These are phyloP conservation scores for Peromyscus polionotus DNA, from an alignment of 2,113 vertebrate species.

Conservation along the genomic window DNA sequence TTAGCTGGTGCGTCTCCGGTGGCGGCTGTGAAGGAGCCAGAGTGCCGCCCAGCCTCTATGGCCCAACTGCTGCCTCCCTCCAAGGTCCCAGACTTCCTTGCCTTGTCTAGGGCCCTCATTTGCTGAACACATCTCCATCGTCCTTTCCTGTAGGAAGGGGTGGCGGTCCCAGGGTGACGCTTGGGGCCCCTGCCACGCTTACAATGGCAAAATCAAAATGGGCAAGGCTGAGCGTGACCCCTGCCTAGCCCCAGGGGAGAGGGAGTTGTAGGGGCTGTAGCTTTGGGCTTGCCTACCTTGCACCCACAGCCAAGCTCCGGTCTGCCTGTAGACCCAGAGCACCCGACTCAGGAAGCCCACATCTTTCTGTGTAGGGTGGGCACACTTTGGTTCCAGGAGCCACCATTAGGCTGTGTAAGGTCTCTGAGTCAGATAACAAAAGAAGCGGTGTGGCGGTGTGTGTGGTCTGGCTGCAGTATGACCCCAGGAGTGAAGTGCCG, in stretches of 20 bases:
- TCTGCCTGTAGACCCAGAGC: not conserved
- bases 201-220: not conserved
- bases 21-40: not conserved
- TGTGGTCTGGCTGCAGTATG: not conserved
- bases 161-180: not conserved
- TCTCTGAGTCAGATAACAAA: no score
- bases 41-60: no score
- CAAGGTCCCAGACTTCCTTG: not conserved
- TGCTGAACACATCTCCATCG: no score
- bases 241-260: not conserved
- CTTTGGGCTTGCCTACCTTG: not conserved
- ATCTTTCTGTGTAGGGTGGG: not conserved
- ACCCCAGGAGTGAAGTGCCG: not conserved
- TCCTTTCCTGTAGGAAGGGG: not conserved
- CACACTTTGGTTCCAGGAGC: fast-evolving
- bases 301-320: not conserved
- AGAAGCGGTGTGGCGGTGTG: fast-evolving
- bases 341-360: no score
- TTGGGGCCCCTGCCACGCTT: not conserved
- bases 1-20: fast-evolving
- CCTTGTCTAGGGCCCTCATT: no score
- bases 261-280: no score
- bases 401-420: fast-evolving
- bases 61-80: not conserved
- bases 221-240: not conserved